A percentile compares a stretch with the other conserved stretches of the same genome.
Conservation (phyloP, 2,797 vertebrate genomes). For the Gobionotothen gibberifrons region DNA sequence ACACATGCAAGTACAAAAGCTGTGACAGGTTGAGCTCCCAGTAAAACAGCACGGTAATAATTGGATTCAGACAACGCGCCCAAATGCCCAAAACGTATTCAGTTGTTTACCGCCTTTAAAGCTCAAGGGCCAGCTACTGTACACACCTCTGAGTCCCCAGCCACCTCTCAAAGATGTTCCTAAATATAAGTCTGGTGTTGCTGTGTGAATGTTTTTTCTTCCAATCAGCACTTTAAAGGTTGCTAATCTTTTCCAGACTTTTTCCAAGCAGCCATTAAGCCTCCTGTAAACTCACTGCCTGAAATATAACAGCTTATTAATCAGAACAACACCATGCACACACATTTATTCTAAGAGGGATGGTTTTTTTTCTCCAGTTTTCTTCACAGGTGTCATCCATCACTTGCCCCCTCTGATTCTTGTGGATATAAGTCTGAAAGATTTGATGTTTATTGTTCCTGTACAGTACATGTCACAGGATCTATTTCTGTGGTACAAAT, state of each 20-base stretch:
- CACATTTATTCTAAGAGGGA: background rate
- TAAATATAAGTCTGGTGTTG: background rate
- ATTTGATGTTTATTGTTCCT: background rate
- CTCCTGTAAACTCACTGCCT: background rate
- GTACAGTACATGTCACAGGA: background rate
- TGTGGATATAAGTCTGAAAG: conserved; percentile 1
- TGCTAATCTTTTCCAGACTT: background rate
- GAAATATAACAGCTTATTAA: background rate
- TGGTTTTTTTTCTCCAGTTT: background rate
- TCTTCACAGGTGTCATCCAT: conserved; percentile 15
- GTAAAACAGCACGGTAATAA: background rate
- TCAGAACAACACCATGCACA: conserved; percentile 3
- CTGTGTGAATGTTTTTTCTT: background rate
- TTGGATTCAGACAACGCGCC: background rate
- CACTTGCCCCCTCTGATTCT: background rate
- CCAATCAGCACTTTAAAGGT: conserved; percentile 4
- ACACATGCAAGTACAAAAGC: background rate
- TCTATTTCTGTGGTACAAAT: background rate
- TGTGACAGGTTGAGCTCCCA: background rate
- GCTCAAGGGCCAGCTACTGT: background rate
- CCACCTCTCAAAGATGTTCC: background rate
- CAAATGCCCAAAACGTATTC: background rate
- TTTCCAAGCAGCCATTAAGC: background rate
- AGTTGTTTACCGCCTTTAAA: background rate
- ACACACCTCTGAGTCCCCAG: conserved; percentile 7